Percentiles rank a stretch among this genome's conserved stretches.
Evolutionary conservation across 2,797 vertebrate genomes (phyloP).

Genomic region (Pampus argenteus): DNA sequence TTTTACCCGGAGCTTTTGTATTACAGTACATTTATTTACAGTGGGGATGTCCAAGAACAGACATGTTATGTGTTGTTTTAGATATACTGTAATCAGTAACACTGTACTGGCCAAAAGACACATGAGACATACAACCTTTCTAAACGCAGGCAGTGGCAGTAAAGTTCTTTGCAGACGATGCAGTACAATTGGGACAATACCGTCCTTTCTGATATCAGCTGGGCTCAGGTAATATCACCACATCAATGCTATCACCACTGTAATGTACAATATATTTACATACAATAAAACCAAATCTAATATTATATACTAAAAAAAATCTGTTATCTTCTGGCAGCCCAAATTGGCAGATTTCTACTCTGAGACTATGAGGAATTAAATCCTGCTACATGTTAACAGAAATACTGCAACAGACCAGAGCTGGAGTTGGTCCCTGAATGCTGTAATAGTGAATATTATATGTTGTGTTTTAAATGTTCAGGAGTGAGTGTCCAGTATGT

Average conservation of each 20-base stretch:
- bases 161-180: not conserved
- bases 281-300: not conserved
- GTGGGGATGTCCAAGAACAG: not conserved
- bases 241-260: not conserved
- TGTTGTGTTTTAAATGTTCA: slow-evolving; percentile 1
- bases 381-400: not conserved
- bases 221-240: not conserved
- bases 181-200: not conserved
- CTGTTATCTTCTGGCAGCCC: not conserved
- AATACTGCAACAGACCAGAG: not conserved
- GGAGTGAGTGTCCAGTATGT: not conserved
- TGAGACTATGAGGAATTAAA: not conserved
- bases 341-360: not conserved
- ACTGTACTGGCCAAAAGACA: not conserved
- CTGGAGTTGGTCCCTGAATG: not conserved
- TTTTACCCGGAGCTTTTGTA: not conserved
- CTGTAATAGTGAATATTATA: not conserved
- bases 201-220: not conserved
- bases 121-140: not conserved
- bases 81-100: not conserved
- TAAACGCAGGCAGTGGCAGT: not conserved
- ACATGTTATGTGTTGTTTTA: not conserved
- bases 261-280: not conserved
- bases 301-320: too few relatives aligned
- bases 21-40: too few relatives aligned